Evolutionary conservation across 1,140 invertebrate species (phyloP).

Genomic region (Stegodyphus dumicola): DNA sequence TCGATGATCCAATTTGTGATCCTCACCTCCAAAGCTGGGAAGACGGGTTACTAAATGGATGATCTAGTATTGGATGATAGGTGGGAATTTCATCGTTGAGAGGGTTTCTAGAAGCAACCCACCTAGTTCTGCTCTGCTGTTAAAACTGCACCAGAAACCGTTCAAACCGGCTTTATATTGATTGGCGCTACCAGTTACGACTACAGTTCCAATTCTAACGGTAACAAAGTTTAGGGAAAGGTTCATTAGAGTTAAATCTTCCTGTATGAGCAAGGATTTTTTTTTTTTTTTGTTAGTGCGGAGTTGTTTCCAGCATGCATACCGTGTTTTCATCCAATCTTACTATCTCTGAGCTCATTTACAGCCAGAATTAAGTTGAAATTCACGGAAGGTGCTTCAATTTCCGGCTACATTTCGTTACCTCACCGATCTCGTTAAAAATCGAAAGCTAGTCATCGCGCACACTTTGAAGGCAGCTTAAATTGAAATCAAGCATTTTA

Average conservation of each 20-base stretch:
- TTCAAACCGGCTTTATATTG: slow-evolving; percentile 37
- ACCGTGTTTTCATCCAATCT: no score
- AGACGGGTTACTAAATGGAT: slow-evolving; percentile 44
- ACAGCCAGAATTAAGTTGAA: no score
- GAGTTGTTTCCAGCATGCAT: no score
- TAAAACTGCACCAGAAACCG: slow-evolving; percentile 11
- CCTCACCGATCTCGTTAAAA: no score
- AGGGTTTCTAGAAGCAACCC: not conserved
- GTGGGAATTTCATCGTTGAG: slow-evolving; percentile 45
- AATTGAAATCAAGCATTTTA: no score
- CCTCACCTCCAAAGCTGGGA: slow-evolving; percentile 15
- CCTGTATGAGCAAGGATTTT: no score
- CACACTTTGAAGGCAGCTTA: no score
- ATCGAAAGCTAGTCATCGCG: no score
- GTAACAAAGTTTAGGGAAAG: slow-evolving; percentile 37
- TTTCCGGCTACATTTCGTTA: no score
- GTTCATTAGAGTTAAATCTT: slow-evolving; percentile 16
- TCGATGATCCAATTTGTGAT: slow-evolving; percentile 40
- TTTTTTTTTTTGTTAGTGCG: no score
- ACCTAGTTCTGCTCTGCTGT: not conserved
- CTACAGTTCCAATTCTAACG: not conserved
- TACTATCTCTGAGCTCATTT: no score
- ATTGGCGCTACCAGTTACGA: slow-evolving; percentile 11
- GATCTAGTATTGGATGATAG: slow-evolving; percentile 41
- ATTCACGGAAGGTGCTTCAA: no score